These are phyloP conservation scores for Halcyon badia DNA, from an alignment of 2,797 vertebrate species.

Conservation along the genomic window DNA sequence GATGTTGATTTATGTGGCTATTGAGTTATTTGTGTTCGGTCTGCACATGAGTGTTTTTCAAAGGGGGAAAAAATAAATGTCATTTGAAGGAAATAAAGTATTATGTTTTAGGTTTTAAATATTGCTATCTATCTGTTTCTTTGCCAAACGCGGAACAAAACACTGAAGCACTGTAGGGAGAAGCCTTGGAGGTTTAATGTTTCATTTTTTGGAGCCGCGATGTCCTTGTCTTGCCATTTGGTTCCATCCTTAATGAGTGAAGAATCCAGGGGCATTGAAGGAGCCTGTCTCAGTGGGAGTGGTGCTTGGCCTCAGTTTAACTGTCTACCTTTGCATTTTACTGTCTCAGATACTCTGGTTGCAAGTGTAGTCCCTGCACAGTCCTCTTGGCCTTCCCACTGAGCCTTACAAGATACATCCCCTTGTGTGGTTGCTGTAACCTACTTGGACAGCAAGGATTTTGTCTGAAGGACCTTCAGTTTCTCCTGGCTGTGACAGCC, in stretches of 20 bases:
- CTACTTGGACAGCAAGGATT: neutral
- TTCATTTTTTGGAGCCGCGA: neutral
- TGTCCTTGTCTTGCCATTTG: neutral
- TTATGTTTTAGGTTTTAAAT: neutral
- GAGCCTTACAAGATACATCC: neutral
- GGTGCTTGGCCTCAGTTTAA: neutral
- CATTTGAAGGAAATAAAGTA: conserved; percentile 2
- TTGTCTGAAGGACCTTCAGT: neutral
- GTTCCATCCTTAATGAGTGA: neutral
- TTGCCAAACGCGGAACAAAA: neutral
- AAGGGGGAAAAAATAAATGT: neutral
- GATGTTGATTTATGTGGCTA: neutral
- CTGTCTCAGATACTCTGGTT: neutral
- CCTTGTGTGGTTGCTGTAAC: neutral
- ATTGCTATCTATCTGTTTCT: neutral
- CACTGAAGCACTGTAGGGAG: neutral
- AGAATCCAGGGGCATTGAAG: neutral
- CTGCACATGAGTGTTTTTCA: neutral
- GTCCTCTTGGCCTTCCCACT: neutral
- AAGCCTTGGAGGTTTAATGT: neutral
- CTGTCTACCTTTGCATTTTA: neutral
- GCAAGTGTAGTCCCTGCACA: rapidly evolving
- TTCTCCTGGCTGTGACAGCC: neutral
- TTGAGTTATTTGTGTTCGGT: neutral
- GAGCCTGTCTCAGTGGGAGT: neutral